phyloP scores from a whole-genome alignment of 2,797 vertebrate genomes.

The Cyclopterus lumpus region DNA sequence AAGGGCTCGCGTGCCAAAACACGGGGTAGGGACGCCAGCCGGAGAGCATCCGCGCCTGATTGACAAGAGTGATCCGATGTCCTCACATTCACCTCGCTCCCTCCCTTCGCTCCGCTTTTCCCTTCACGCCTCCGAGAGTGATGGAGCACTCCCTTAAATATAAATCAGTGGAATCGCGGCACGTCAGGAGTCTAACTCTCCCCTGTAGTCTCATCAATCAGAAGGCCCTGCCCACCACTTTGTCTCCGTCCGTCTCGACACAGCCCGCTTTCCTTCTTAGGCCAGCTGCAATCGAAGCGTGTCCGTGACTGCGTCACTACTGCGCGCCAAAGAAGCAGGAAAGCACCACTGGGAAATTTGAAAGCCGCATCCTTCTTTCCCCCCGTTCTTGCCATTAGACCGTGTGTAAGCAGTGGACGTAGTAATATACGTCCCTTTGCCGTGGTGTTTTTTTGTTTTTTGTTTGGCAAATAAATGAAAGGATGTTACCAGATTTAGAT shows the following conservation, averaged over 20 bases:
- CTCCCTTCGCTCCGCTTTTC: constrained; percentile 35
- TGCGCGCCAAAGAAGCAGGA: not conserved
- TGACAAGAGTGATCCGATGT: constrained; percentile 71
- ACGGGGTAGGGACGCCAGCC: constrained; percentile 17
- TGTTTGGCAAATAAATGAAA: not conserved
- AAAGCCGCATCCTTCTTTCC: not conserved
- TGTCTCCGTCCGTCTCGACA: constrained; percentile 59
- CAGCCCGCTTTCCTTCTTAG: constrained; percentile 25
- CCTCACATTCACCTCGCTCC: constrained; percentile 64
- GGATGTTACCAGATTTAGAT: not conserved
- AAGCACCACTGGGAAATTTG: not conserved
- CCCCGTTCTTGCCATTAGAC: not conserved
- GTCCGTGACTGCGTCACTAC: constrained; percentile 13
- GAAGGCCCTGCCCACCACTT: constrained; percentile 58
- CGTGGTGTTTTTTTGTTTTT: not conserved
- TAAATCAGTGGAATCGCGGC: constrained; percentile 79
- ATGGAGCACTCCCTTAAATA: constrained; percentile 76
- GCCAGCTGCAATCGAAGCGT: constrained; percentile 14
- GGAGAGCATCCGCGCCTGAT: constrained; percentile 44
- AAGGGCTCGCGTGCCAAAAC: constrained; percentile 17
- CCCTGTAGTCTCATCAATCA: constrained; percentile 79
- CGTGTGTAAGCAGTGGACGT: not conserved
- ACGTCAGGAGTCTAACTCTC: constrained; percentile 70
- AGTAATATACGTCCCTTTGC: not conserved
- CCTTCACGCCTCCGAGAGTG: constrained; percentile 66